Evolutionary conservation across 2,797 vertebrate genomes (phyloP), one percentile per base, ranked within the genome.

Genomic region (Oreortyx pictus): DNA sequence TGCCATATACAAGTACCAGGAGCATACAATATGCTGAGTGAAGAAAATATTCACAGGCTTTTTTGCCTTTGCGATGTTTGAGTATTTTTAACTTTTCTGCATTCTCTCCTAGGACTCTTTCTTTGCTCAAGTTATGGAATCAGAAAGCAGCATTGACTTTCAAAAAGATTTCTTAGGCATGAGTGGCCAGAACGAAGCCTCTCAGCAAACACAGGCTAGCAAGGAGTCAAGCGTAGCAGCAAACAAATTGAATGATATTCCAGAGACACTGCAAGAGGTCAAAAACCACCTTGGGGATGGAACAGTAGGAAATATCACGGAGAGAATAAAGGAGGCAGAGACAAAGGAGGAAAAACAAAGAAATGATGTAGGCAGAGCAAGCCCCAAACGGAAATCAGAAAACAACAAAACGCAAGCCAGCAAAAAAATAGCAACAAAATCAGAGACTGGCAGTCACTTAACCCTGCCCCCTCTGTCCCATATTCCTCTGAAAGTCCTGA

Each of bases 401-500:
- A 73, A 68, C 25, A 87, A 94, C 4, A 79, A 92, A 66, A 91
- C 94, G 62, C 35, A 33, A 17, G 31, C 33, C 12, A 73, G n/a
- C 10, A 95, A 88, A 86, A 96, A 95, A 68, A 89, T 88, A 62
- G 46, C 91, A 31, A 86, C 92, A 49, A 23, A 20, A 4, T 37
- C 18, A 9, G 94, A 97, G 56, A 46, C 14, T n/a, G 86, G 86
- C 25, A 87, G 35, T 49, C 79, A 18, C 11, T 29, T 75, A 37
- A 31, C 57, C 70, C 46, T 29, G 1, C 24, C 47, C 29, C 19
- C 75, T 46, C 62, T 80, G 52, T 49, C 94, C 29, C 93, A 49
- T 24, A 96, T 97, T 81, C 95, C 97, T 89, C 86, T 97, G 78
- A 92, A 96, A 96, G 97, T 25, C 50, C 67, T 97, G 60, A 82